These are phyloP conservation scores for Panopea generosa DNA, from an alignment of 2,888 invertebrate species.

Conservation along the genomic window DNA sequence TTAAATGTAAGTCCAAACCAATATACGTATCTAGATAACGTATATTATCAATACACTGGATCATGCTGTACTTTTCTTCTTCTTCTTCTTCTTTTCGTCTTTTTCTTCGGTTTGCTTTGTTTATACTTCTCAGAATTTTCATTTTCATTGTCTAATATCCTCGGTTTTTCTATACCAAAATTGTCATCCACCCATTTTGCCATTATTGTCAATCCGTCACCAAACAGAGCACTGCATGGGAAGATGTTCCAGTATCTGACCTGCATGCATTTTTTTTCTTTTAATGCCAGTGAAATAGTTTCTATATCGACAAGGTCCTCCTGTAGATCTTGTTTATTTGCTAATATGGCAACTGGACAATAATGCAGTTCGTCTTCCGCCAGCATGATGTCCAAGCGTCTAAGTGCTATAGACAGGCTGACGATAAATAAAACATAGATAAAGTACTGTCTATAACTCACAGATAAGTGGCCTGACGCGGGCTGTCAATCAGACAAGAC, in stretches of 20 bases:
- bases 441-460: too few species aligned
- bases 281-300: conserved; percentile 7
- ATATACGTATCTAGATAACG: too few species aligned
- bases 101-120: too few species aligned
- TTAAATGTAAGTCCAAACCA: too few species aligned
- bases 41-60: too few species aligned
- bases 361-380: conserved; percentile 23
- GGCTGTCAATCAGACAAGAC: too few species aligned
- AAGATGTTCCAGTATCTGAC: conserved; percentile 40
- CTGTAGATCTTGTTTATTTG: conserved; percentile 33
- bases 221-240: conserved; percentile 8
- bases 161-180: conserved; percentile 13
- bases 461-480: too few species aligned
- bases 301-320: background rate
- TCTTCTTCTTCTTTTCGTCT: too few species aligned
- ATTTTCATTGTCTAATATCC: background rate
- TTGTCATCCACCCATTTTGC: conserved; percentile 32
- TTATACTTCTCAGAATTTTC: too few species aligned
- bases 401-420: conserved; percentile 28
- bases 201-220: background rate
- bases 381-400: conserved; percentile 33
- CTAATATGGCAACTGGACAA: conserved; percentile 42
- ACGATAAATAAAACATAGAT: too few species aligned
- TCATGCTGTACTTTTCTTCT: too few species aligned
- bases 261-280: conserved; percentile 22